Evolutionary conservation across 2,888 invertebrate genomes (phyloP).

Genomic region (Stenichneumon culpator): DNA sequence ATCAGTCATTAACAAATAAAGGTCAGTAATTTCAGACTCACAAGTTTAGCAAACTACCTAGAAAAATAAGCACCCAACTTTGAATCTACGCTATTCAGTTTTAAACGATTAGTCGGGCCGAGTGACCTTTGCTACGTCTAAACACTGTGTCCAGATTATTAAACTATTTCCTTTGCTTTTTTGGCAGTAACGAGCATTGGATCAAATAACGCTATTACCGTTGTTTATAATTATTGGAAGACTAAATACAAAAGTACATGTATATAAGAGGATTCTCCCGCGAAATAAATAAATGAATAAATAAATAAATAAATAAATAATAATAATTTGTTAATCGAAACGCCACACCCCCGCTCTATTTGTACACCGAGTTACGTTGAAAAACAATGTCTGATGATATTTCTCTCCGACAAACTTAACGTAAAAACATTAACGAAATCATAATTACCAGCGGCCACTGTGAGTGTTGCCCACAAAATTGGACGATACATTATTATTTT

Average conservation of each 20-base stretch:
- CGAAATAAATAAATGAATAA: too few species aligned
- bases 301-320: background rate
- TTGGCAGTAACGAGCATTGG: too few species aligned
- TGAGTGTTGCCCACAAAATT: slow-evolving; percentile 56
- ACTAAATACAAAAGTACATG: background rate
- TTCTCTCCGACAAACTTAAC: background rate
- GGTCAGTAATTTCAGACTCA: slow-evolving; percentile 77
- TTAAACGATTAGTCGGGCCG: background rate
- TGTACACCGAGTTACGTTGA: background rate
- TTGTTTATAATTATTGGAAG: background rate
- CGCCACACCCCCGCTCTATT: slow-evolving; percentile 69
- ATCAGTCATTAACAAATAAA: slow-evolving; percentile 54
- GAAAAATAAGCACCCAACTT: background rate
- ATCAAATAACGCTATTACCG: background rate
- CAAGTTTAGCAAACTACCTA: background rate
- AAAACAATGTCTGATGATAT: background rate
- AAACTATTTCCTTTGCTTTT: too few species aligned
- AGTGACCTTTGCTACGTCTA: background rate
- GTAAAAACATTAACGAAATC: background rate
- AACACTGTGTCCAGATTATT: background rate
- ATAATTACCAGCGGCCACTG: slow-evolving; percentile 66
- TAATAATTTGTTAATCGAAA: slow-evolving; percentile 16
- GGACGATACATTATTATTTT: slow-evolving; percentile 64
- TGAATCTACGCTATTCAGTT: background rate
- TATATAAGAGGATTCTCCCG: background rate